A percentile compares a stretch with the other conserved stretches of the same genome.
These are phyloP conservation scores for Axis porcinus DNA, from an alignment of 2,113 vertebrate species.

Conservation along the genomic window DNA sequence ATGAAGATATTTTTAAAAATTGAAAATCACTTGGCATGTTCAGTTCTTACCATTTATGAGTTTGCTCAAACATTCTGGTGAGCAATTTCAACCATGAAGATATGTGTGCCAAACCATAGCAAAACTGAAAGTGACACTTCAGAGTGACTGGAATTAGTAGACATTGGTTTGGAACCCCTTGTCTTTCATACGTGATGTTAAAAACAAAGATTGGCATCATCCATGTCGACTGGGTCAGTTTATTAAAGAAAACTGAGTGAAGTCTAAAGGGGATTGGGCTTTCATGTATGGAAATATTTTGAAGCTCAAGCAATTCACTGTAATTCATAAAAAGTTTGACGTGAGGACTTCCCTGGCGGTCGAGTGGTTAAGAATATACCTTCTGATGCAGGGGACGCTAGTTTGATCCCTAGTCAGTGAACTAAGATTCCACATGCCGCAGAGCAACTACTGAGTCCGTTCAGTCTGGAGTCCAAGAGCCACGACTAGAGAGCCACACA, in stretches of 20 bases:
- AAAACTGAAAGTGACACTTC: not conserved
- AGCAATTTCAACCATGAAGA: not conserved
- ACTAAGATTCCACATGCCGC: not conserved
- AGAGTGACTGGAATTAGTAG: not conserved
- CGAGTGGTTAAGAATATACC: not conserved
- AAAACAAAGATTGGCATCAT: not conserved
- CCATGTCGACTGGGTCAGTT: not conserved
- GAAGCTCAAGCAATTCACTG: not conserved
- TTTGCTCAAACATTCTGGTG: not conserved
- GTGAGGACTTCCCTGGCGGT: not conserved
- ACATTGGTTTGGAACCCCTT: not conserved
- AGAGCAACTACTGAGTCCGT: not conserved
- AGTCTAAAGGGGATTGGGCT: constrained; percentile 22
- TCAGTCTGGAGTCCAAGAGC: not conserved
- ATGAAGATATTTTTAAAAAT: not conserved
- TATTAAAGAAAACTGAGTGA: not conserved
- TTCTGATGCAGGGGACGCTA: not conserved
- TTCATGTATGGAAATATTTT: constrained; percentile 22
- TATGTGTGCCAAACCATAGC: not conserved
- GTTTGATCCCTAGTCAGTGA: not conserved
- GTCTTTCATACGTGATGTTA: not conserved
- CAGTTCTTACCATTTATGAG: not conserved
- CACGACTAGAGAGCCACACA: not conserved
- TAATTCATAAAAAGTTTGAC: not conserved
- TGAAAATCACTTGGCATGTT: not conserved